phyloP scores from a whole-genome alignment of 2,113 vertebrate species.

The Plecotus auritus region DNA sequence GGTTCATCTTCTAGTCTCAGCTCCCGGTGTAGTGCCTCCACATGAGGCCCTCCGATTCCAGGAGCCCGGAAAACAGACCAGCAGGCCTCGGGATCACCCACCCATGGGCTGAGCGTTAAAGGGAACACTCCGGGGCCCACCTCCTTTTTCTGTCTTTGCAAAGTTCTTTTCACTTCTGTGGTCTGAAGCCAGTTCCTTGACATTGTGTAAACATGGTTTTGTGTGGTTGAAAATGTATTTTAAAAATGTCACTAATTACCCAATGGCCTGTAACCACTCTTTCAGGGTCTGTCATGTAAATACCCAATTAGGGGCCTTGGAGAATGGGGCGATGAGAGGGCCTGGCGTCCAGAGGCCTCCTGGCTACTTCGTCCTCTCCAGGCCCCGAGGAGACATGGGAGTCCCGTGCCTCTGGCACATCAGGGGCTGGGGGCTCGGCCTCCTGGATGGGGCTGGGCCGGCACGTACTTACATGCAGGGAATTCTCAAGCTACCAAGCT shows the following conservation, averaged over 20 bases:
- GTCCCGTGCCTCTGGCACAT: background rate
- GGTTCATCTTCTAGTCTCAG: background rate
- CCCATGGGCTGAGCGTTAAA: background rate
- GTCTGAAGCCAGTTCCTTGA: constrained; percentile 48
- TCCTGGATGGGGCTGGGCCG: background rate
- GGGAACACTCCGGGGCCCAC: background rate
- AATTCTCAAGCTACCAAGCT: constrained; percentile 10
- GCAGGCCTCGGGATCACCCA: background rate
- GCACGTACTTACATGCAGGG: background rate
- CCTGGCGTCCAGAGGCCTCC: background rate
- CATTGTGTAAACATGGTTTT: constrained; percentile 46
- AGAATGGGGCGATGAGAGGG: background rate
- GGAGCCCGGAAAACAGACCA: background rate
- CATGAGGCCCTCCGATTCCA: background rate
- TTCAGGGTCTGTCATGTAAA: constrained; percentile 57
- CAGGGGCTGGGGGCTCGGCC: background rate
- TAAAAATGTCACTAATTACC: constrained; percentile 67
- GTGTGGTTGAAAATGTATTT: constrained; percentile 63
- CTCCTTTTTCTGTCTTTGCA: background rate
- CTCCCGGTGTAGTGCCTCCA: accelerated
- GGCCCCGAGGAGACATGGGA: background rate
- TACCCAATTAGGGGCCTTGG: constrained; percentile 45
- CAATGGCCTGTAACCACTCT: constrained; percentile 40
- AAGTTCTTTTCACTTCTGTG: constrained; percentile 37
- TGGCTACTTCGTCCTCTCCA: background rate